Evolutionary conservation across 2,113 vertebrate species (phyloP), one percentile per base, ranked within the genome.

Genomic region (Pangasianodon hypophthalmus): DNA sequence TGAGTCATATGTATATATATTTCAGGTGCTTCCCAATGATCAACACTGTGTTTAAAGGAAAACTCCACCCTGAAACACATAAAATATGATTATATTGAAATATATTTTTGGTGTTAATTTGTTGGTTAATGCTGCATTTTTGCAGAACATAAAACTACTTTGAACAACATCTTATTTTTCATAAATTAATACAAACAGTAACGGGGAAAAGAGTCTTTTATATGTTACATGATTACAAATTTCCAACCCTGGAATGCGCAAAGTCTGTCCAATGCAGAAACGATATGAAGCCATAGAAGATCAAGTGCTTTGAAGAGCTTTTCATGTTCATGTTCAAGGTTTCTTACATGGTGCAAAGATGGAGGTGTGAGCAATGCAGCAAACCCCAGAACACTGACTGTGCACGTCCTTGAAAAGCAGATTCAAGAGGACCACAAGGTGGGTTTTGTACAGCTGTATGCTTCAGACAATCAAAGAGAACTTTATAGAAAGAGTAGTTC

Each of bases 241-340:
- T 60, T 92, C 88, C 86, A 94, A 16, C 24, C 62, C 75, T 73
- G 75, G 46, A 87, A 88, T 92, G 89, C 50, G 90, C 80, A 94
- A 92, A 80, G 46, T 62, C 80, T n/a, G 87, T 56, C 85, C 89
- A 73, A 9, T 84, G 90, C 71, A 85, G 90, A 44, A 89, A 64
- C 32, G 94, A 94, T 94, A 94, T 93, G 90, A 95, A 93, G 91
- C 94, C 94, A 95, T 94, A 92, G 91, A 88, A 95, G 93, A 96
- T 96, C 94, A 96, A 94, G 95, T 92, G 90, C 92, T 92, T 94
- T 67, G 77, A 90, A 91, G 88, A 90, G 75, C 92, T 83, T 93
- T 86, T 93, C 92, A 84, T 84, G 56, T 86, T 93, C 92, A 54
- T 29, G 44, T 95, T 91, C 93, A 94, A 94, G 93, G 87, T 82